phyloP scores from a whole-genome alignment of 2,888 invertebrate species.

The Suillia variegata region DNA sequence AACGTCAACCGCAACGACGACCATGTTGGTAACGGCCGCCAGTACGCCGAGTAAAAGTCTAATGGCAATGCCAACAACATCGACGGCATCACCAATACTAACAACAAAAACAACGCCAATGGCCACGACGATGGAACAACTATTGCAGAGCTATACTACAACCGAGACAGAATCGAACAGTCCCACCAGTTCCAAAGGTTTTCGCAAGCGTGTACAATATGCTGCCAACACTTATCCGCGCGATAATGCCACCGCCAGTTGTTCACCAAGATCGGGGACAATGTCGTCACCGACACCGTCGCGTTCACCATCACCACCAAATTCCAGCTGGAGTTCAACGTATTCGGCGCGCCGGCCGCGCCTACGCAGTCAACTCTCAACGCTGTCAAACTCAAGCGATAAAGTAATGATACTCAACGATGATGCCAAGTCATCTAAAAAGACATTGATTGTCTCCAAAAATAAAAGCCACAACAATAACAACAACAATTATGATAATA shows the following conservation, averaged over 20 bases:
- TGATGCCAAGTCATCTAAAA: slow-evolving; percentile 18
- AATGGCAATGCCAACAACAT: slow-evolving; percentile 11
- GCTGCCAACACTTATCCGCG: background rate
- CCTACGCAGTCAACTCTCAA: slow-evolving; percentile 43
- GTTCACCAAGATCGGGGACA: slow-evolving; percentile 9
- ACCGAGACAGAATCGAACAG: background rate
- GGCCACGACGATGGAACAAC: slow-evolving; percentile 24
- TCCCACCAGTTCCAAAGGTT: background rate
- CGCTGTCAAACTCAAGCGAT: slow-evolving; percentile 43
- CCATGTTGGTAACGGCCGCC: slow-evolving; percentile 10
- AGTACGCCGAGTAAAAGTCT: background rate
- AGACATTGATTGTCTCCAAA: slow-evolving; percentile 13
- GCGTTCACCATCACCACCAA: background rate
- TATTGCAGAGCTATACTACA: slow-evolving; percentile 23
- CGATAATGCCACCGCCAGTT: background rate
- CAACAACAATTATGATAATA: slow-evolving; percentile 19
- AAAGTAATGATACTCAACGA: slow-evolving; percentile 55
- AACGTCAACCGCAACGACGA: slow-evolving; percentile 6
- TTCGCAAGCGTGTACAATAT: slow-evolving; percentile 1
- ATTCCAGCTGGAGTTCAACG: background rate
- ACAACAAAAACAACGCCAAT: slow-evolving; percentile 14
- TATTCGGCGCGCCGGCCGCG: background rate
- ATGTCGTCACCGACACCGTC: background rate
- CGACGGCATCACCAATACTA: slow-evolving; percentile 8
- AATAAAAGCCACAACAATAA: slow-evolving; percentile 10